Base-by-base conservation (phyloP, 1,140 invertebrate genomes). In the Coelopa frigida region DNA sequence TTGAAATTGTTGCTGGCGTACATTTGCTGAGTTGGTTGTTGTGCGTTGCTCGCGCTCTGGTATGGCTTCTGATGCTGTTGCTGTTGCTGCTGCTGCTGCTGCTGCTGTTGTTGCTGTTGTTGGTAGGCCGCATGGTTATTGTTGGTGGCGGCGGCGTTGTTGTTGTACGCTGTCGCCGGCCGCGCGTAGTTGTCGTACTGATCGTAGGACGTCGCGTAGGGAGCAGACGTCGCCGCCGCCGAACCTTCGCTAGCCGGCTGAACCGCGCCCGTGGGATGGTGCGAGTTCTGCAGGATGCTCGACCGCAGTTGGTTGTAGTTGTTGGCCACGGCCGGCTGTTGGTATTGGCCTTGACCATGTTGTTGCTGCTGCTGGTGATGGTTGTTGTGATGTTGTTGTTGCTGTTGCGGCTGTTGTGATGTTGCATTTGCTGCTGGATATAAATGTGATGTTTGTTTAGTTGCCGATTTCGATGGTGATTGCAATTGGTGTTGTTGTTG, bases 361-460 rank as follows among this genome's bases (percentile, higher is more conserved):
- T 54, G 56, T 36, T 54, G 58, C 29, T 55, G 55, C 32, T 59
- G 57, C 20, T 51, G 52, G 10, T 48, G 47, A 27, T 48, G 41
- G 31, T 52, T 46, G 18, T 20, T 10, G 15, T 24, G 45, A 36
- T 53, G 51, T 48, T 56, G 50, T 3, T 32, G n/a, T 12, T 44
- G 42, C 21, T 51, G 55, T 22, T 54, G 51, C n/a, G 48, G 54
- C 14, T 42, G 52, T 35, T 59, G 56, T 51, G 32, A 14, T 35
- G 54, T 21, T 51, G 50, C 18, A 23, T 12, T 22, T 22, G 21
- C 23, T 51, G 49, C 20, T 61, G 50, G 52, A 70, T 68, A 57
- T 61, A 68, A 48, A 61, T 70, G 58, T 72, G 69, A 59, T 60
- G 61, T 53, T 70, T 69, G 61, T 70, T 67, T 64, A 53, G 67